phyloP scores from a whole-genome alignment of 2,113 vertebrate species.

The Xenotilapia leptura region DNA sequence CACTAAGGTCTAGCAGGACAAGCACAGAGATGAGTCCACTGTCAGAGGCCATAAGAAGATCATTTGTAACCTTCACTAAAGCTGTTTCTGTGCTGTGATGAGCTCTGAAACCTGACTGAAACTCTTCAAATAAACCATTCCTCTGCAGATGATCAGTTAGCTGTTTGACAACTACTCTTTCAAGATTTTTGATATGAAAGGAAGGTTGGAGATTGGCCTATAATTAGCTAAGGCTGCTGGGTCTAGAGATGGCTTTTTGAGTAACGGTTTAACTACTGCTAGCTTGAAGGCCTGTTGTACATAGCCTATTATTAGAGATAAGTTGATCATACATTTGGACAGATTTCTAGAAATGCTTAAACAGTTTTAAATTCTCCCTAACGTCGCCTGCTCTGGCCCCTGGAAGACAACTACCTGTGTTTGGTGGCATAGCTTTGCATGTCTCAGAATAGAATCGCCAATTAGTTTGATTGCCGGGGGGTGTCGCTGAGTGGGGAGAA shows the following conservation, averaged over 20 bases:
- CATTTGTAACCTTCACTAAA: no score
- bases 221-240: background rate
- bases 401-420: background rate
- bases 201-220: background rate
- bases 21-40: no score
- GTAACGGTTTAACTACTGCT: background rate
- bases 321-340: background rate
- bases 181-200: background rate
- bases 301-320: background rate
- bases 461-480: background rate
- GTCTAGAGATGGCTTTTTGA: background rate
- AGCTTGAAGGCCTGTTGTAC: background rate
- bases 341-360: background rate
- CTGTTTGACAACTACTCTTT: background rate
- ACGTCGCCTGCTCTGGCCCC: background rate
- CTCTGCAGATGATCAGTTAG: background rate
- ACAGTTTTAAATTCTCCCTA: background rate
- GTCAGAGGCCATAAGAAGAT: no score
- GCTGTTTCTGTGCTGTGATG: background rate
- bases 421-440: background rate
- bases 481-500: background rate
- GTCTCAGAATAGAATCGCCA: background rate
- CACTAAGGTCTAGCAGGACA: no score
- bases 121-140: fast-evolving
- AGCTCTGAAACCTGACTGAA: background rate